phyloP scores from a whole-genome alignment of 2,888 invertebrate species.

The Drosophila neutralis region DNA sequence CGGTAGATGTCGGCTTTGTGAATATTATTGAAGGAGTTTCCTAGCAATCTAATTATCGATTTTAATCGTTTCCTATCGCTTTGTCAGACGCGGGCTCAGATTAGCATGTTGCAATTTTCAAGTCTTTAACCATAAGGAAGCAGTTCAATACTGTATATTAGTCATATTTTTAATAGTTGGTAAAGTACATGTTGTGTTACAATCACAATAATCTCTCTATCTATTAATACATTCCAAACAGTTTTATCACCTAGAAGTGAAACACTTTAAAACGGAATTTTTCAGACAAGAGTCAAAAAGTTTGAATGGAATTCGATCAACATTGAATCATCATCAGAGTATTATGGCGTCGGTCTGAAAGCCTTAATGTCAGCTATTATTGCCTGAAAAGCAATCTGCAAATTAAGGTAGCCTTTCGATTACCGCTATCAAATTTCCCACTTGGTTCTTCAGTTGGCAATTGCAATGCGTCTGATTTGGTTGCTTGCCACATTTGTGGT shows the following conservation, averaged over 20 bases:
- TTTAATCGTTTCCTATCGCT: not conserved
- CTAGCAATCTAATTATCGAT: not conserved
- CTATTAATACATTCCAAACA: too few relatives aligned
- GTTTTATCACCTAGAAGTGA: too few relatives aligned
- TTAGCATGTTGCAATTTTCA: too few relatives aligned
- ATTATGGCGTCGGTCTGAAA: not conserved
- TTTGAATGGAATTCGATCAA: too few relatives aligned
- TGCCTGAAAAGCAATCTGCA: slow-evolving; percentile 47
- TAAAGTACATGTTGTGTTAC: too few relatives aligned
- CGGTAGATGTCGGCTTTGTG: too few relatives aligned
- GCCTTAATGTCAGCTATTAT: slow-evolving; percentile 31
- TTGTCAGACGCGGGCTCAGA: not conserved
- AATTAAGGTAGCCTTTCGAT: slow-evolving; percentile 45
- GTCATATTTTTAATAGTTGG: too few relatives aligned
- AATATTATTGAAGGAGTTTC: not conserved
- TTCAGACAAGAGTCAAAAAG: not conserved
- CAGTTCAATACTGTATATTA: too few relatives aligned
- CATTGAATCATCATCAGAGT: not conserved
- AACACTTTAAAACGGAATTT: too few relatives aligned
- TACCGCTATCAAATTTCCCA: not conserved
- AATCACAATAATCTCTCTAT: too few relatives aligned
- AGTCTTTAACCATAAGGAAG: too few relatives aligned
- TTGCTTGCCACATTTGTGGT: slow-evolving; percentile 59
- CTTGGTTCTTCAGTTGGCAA: slow-evolving; percentile 36
- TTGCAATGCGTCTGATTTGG: slow-evolving; percentile 63